Evolutionary conservation across 2,888 invertebrate genomes (phyloP), one percentile per base, ranked within the genome.

Genomic region (Xestoiulus laeticollis): DNA sequence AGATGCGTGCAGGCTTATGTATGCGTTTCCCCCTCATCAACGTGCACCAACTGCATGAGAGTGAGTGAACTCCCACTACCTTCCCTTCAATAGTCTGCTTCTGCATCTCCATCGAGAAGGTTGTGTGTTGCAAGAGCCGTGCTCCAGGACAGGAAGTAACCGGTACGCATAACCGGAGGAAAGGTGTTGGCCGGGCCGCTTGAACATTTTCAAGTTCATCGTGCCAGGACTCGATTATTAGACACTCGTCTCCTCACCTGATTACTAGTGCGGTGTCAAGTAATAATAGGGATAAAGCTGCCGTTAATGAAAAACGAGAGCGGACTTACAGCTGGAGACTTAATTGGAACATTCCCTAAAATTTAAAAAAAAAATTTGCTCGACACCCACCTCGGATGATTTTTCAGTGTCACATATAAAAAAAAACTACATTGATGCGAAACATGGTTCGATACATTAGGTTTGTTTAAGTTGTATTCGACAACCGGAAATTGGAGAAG

Each of bases 51-150:
- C 4, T 22, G 59, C 59, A 16, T n/a, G n/a, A n/a, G n/a, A 59
- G 59, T 78, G 78, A 78, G 78, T 78, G 78, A 78, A 78, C 78
- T 78, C 78, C 26, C 78, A 78, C 26, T 26, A n/a, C n/a, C n/a
- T n/a, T n/a, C n/a, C n/a, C 78, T 14, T 78, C 68, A 6, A 12
- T 78, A 78, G 78, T 78, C 30, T 6, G 14, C 26, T 30, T 30
- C 78, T 30, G 78, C 26, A 78, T 78, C 78, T 78, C 78, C 78
- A 78, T 2, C 78, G 78, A 78, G 78, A 26, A 78, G 78, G 78
- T 78, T 78, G 78, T 78, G n/a, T n/a, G n/a, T n/a, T n/a, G 16
- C 30, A 0, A 1, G 14, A 14, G 59, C 59, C n/a, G 59, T 16
- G 3, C 59, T 14, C 12, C 5, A 59, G 48, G 14, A 16, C 48